These are phyloP conservation scores for Ancistrus triradiatus DNA, from an alignment of 2,113 vertebrate species.

Conservation along the genomic window DNA sequence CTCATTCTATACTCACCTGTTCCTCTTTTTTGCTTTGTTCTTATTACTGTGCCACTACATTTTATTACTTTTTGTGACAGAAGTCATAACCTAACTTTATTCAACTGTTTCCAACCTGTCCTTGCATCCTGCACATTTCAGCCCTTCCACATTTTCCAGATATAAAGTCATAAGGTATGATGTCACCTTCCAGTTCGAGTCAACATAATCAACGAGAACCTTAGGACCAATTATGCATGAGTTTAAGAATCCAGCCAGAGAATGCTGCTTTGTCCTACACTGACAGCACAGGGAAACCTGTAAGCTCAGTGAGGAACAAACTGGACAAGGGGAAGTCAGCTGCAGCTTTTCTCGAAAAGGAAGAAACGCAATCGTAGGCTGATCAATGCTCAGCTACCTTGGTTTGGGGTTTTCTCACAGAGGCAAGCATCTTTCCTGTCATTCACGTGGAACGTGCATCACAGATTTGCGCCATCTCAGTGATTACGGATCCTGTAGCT, in stretches of 20 bases:
- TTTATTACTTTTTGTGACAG: slow-evolving; percentile 19
- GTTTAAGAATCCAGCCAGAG: neutral
- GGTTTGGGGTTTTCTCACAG: neutral
- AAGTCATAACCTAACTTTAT: too few species aligned
- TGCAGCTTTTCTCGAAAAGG: neutral
- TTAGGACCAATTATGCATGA: too few species aligned
- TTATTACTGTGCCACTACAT: slow-evolving; percentile 10
- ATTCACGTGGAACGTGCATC: neutral
- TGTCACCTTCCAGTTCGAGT: too few species aligned
- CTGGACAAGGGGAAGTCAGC: slow-evolving; percentile 6
- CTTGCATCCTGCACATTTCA: too few species aligned
- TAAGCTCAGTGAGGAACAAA: neutral
- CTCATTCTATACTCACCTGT: slow-evolving; percentile 26
- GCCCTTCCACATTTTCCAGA: too few species aligned
- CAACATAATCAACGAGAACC: too few species aligned
- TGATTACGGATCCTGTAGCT: neutral
- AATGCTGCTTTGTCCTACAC: neutral
- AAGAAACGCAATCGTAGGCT: neutral
- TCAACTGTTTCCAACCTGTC: too few species aligned
- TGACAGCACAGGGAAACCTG: neutral
- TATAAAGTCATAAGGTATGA: too few species aligned
- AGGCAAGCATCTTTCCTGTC: neutral
- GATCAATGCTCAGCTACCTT: neutral
- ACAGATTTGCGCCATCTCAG: neutral
- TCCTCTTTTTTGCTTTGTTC: slow-evolving; percentile 28